Base-by-base conservation (phyloP, 1,140 invertebrate species). In the Teleopsis dalmanni region DNA sequence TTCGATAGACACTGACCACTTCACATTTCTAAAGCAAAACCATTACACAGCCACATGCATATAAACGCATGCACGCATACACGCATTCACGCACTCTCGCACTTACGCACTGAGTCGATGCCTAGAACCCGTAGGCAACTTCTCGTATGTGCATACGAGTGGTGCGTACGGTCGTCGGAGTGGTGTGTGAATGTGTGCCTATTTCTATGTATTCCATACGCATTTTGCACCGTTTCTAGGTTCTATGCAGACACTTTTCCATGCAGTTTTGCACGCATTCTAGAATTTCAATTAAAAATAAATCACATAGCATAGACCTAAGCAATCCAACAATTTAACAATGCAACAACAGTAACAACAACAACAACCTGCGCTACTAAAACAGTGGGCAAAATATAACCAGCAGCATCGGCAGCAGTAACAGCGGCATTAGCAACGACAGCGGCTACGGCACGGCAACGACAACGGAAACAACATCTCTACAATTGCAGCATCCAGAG, bases 261-360 rank as follows among this genome's bases (percentile, higher is more conserved):
- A 62, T 66, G 63, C 60, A 35, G 62, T 66, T 66, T 66, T 67
- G 64, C 59, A 67, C 64, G 64, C 64, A 67, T 67, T 67, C 64
- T 67, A 66, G 64, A 67, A 66, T 67, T 67, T 67, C 64, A 67
- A 67, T 67, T 67, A 67, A 67, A 67, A 67, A 67, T 67, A 67
- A 67, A 67, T 67, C 64, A 67, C 64, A 67, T 60, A 66, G 31
- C 16, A 27, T 43, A 29, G 27, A 16, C n/a, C n/a, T n/a, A n/a
- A n/a, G n/a, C n/a, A n/a, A n/a, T n/a, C n/a, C 26, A 25, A 43
- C 26, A 43, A 31, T 31, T 19, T 10, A 43, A 18, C 25, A 40
- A 7, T 6, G 8, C 6, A 22, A 7, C 13, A 22, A 29, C 27
- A 29, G 27, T 13, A 21, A 7, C 37, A 25, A 9, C 22, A 40